These are phyloP conservation scores for Euphysa ruthae DNA, from an alignment of 30 jellyfish, hydroid and myxozoan genomes.

Conservation along the genomic window DNA sequence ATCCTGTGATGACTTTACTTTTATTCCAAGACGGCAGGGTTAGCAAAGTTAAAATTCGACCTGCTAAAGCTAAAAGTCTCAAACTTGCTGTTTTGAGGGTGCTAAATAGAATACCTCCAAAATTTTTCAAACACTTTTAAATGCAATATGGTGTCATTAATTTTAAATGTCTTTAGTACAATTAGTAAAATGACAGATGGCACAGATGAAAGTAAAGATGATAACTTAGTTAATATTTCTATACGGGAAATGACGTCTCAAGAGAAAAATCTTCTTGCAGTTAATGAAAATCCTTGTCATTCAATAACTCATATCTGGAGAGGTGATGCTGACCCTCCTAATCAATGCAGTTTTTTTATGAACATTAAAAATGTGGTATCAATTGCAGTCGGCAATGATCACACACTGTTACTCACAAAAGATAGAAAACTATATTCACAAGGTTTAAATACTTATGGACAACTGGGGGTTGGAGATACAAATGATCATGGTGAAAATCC, in stretches of 20 bases:
- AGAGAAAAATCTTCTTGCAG: conserved; percentile 4
- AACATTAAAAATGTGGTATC: conserved; percentile 31
- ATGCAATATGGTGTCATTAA: too few relatives aligned
- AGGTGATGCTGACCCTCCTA: conserved; percentile 15
- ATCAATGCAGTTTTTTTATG: conserved; percentile 6
- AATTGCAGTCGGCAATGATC: conserved; percentile 82
- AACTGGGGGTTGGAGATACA: conserved; percentile 86
- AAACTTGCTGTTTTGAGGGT: too few relatives aligned
- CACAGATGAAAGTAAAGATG: conserved; percentile 1
- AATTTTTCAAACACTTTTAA: too few relatives aligned
- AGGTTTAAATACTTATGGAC: conserved; percentile 80
- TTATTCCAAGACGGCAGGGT: too few relatives aligned
- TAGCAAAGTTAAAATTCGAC: too few relatives aligned
- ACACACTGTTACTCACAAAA: conserved; percentile 43
- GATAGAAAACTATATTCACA: conserved; percentile 46
- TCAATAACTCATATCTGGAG: conserved; percentile 32
- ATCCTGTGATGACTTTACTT: too few relatives aligned
- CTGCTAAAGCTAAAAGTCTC: too few relatives aligned
- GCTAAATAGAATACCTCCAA: too few relatives aligned
- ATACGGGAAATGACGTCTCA: conserved; percentile 25
- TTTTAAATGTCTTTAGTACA: too few relatives aligned
- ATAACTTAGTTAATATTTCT: conserved; percentile 10
- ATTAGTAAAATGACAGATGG: too few relatives aligned
- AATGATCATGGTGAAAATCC: conserved; percentile 30
- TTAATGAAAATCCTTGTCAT: neutral